phyloP scores from a whole-genome alignment of 2,888 invertebrate genomes.

The Hydropsyche betteni region DNA sequence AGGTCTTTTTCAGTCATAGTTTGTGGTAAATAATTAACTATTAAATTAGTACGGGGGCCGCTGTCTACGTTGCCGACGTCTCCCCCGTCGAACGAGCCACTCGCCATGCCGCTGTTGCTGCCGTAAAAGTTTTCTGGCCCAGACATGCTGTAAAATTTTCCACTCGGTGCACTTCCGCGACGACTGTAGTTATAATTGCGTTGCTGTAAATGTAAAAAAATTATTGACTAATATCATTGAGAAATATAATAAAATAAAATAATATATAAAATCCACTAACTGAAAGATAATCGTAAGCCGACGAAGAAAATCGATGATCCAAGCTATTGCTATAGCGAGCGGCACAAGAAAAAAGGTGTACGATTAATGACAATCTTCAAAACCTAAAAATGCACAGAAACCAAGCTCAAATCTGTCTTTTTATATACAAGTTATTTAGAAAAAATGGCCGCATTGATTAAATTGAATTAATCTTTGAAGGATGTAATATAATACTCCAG shows the following conservation, averaged over 20 bases:
- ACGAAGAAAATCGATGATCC: conserved; percentile 50
- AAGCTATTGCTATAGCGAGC: conserved; percentile 48
- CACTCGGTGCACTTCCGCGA: conserved; percentile 50
- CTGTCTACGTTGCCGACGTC: conserved; percentile 57
- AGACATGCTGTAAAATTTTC: conserved; percentile 47
- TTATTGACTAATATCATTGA: not conserved
- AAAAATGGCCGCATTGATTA: not conserved
- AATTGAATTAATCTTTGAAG: not conserved
- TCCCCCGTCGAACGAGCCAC: conserved; percentile 17
- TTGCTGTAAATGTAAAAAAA: conserved; percentile 1
- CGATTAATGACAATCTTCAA: conserved; percentile 20
- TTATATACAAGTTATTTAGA: not conserved
- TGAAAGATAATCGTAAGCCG: conserved; percentile 48
- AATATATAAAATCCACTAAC: conserved; percentile 40
- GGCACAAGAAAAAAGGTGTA: not conserved
- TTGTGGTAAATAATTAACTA: conserved; percentile 95
- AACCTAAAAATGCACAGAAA: conserved; percentile 11
- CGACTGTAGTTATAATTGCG: conserved; percentile 44
- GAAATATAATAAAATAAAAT: not conserved
- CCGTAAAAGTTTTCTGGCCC: conserved; percentile 48
- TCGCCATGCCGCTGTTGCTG: conserved; percentile 47
- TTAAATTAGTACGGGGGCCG: conserved; percentile 79
- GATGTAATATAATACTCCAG: no score
- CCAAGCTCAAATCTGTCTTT: not conserved
- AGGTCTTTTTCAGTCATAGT: conserved; percentile 92